These are phyloP conservation scores for Momotus momota DNA, from an alignment of 2,797 vertebrate genomes.

Conservation along the genomic window DNA sequence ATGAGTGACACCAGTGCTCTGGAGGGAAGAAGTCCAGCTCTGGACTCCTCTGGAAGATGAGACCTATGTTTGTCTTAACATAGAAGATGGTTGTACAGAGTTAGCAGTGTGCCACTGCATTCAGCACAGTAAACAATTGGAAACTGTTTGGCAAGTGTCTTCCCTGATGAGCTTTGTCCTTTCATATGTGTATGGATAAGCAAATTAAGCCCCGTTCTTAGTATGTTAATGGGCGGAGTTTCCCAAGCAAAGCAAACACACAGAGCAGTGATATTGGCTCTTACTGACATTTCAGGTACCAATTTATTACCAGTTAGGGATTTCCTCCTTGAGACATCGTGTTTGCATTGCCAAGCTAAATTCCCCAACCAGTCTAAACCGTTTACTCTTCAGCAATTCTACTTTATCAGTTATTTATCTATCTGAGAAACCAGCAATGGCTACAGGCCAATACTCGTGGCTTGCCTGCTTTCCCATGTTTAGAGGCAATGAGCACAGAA, in stretches of 20 bases:
- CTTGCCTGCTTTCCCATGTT: background rate
- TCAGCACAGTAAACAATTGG: background rate
- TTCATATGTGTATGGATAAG: conserved; percentile 29
- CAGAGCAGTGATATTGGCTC: background rate
- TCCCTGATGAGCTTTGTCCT: background rate
- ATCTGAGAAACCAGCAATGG: background rate
- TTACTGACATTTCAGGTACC: background rate
- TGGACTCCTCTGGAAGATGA: background rate
- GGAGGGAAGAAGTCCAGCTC: background rate
- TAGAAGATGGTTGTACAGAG: background rate
- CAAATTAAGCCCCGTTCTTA: conserved; percentile 44
- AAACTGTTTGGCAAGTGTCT: conserved; percentile 35
- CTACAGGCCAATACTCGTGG: background rate
- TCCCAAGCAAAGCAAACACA: conserved; percentile 28
- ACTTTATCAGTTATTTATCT: background rate
- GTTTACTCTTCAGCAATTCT: background rate
- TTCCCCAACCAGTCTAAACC: no score
- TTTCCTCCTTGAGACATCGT: background rate
- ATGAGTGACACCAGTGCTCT: background rate
- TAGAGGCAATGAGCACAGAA: background rate
- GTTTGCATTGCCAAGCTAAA: background rate
- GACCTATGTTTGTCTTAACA: background rate
- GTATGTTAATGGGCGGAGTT: background rate
- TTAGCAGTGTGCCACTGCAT: background rate
- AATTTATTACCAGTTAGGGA: background rate